Percentiles rank a stretch among this genome's conserved stretches.
phyloP scores from a whole-genome alignment of 2,888 invertebrate species.

The Altica lythri region DNA sequence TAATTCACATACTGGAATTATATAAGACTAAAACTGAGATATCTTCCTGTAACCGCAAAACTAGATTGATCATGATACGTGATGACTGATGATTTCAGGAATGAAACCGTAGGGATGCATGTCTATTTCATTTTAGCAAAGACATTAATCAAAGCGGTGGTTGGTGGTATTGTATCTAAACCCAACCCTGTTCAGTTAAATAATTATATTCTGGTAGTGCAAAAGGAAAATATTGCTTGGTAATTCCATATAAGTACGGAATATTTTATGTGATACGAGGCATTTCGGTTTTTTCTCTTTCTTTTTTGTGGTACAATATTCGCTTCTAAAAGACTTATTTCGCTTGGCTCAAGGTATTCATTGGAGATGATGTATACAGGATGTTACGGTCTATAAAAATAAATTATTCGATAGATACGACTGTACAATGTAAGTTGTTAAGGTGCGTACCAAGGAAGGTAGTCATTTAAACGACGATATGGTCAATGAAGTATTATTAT shows the following conservation, averaged over 20 bases:
- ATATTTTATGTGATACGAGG: conserved; percentile 29
- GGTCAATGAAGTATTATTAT: too few species aligned
- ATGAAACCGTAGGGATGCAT: too few species aligned
- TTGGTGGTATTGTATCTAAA: too few species aligned
- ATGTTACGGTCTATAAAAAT: conserved; percentile 8
- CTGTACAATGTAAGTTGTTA: neutral
- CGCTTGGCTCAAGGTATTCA: conserved; percentile 6
- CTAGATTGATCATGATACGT: too few species aligned
- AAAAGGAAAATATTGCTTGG: conserved; percentile 31
- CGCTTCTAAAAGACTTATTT: conserved; percentile 10
- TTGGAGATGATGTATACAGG: conserved; percentile 6
- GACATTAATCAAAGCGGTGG: too few species aligned
- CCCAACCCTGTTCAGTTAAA: neutral
- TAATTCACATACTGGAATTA: too few species aligned
- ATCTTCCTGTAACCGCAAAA: too few species aligned
- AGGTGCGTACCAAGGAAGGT: neutral
- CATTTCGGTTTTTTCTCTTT: conserved; percentile 2
- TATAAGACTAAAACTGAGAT: too few species aligned
- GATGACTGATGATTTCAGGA: too few species aligned
- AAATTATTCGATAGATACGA: conserved; percentile 3
- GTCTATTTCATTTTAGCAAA: too few species aligned
- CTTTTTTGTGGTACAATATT: conserved; percentile 6
- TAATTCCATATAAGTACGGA: conserved; percentile 36
- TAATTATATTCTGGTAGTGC: conserved; percentile 11
- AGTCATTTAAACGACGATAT: neutral